Conservation (phyloP, 2,888 invertebrate genomes). For the Metallyticus violacea region DNA sequence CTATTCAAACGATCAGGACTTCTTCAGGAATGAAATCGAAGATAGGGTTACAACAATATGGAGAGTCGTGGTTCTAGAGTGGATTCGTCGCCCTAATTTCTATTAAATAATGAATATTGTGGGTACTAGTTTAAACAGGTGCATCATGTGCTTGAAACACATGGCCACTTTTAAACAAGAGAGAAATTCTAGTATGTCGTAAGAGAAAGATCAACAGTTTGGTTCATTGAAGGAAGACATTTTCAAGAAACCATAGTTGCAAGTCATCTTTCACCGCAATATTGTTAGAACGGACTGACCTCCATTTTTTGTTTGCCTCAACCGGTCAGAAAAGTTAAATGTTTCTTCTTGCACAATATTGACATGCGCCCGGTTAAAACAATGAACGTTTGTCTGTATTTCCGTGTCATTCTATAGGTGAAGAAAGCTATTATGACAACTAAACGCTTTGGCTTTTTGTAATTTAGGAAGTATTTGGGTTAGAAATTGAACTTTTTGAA, state of each 20-base stretch:
- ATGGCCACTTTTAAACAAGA: not conserved
- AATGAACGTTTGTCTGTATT: not conserved
- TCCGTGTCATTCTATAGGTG: not conserved
- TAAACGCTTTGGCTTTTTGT: too few species aligned
- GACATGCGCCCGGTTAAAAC: not conserved
- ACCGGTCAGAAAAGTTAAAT: not conserved
- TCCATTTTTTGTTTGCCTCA: not conserved
- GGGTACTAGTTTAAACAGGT: too few species aligned
- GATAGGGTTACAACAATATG: too few species aligned
- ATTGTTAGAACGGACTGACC: not conserved
- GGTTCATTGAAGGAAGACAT: not conserved
- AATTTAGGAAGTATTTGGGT: too few species aligned
- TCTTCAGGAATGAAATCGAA: too few species aligned
- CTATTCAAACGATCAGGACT: too few species aligned
- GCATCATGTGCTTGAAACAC: too few species aligned
- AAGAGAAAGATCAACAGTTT: not conserved
- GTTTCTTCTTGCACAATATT: not conserved
- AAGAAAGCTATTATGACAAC: not conserved
- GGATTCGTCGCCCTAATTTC: too few species aligned
- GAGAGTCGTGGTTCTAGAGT: too few species aligned
- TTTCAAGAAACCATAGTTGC: not conserved
- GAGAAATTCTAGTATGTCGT: not conserved
- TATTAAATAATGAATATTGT: too few species aligned
- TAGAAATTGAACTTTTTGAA: too few species aligned
- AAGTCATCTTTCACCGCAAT: not conserved